Evolutionary conservation across 2,888 invertebrate genomes (phyloP).

Genomic region (Parelbella ahira): DNA sequence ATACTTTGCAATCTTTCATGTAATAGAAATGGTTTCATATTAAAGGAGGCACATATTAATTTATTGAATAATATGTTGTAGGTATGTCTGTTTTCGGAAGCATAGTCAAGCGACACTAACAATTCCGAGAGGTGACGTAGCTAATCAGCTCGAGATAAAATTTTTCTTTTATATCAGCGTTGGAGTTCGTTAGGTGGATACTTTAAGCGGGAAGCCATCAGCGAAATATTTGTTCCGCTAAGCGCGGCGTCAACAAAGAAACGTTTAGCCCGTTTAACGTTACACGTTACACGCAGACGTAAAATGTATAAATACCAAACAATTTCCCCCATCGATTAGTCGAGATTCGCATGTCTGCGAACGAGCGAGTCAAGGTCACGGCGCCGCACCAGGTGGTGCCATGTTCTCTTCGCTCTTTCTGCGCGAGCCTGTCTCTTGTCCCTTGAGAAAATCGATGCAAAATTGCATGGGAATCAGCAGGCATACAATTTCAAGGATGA

Average conservation of each 20-base stretch:
- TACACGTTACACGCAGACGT: slow-evolving; percentile 23
- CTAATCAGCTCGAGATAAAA: too few relatives aligned
- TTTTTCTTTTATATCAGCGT: too few relatives aligned
- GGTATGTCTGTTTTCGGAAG: too few relatives aligned
- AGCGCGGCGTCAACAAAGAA: not conserved
- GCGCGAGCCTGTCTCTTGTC: slow-evolving; percentile 24
- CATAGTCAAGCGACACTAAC: too few relatives aligned
- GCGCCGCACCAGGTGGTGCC: slow-evolving; percentile 75
- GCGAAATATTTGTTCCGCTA: too few relatives aligned
- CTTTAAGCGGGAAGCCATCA: too few relatives aligned
- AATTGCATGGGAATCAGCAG: slow-evolving; percentile 20
- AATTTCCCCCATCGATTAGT: slow-evolving; percentile 60
- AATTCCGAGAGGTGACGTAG: too few relatives aligned
- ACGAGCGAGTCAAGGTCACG: slow-evolving; percentile 64
- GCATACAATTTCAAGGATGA: slow-evolving; percentile 8
- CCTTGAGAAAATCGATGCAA: slow-evolving; percentile 27
- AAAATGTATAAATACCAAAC: slow-evolving; percentile 48
- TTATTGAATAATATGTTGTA: too few relatives aligned
- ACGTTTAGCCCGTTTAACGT: not conserved
- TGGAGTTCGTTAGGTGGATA: too few relatives aligned
- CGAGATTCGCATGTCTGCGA: slow-evolving; percentile 46
- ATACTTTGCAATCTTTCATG: too few relatives aligned
- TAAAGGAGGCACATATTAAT: too few relatives aligned
- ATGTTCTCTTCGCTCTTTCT: slow-evolving; percentile 44
- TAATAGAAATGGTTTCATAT: too few relatives aligned